Conservation (phyloP, 1,140 invertebrate genomes). For the Zeugodacus cucurbitae region DNA sequence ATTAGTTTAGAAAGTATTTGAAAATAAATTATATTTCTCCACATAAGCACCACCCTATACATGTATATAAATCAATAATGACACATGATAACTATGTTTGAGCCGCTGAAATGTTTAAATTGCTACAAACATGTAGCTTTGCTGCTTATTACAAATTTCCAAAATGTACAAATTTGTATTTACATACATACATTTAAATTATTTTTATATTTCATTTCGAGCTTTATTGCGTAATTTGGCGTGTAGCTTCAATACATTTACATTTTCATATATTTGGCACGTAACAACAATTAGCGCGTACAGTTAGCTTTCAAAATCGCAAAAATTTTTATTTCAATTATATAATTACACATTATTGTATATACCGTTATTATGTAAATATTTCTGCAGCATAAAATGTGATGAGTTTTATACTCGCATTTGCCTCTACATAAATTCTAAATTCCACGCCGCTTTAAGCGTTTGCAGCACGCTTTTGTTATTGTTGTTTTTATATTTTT, state of each 20-base stretch:
- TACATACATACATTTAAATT: not conserved
- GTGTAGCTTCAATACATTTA: not conserved
- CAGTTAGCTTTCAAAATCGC: not conserved
- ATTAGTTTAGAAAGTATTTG: no score
- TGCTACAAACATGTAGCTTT: not conserved
- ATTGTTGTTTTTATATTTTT: not conserved
- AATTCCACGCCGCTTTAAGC: not conserved
- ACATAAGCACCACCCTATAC: no score
- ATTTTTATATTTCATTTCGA: not conserved
- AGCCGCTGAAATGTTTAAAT: not conserved
- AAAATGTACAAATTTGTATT: not conserved
- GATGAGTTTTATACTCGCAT: not conserved
- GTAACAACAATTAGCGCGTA: constrained; percentile 9
- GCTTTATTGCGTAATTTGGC: not conserved
- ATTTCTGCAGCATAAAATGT: not conserved
- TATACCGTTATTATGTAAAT: not conserved
- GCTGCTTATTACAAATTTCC: not conserved
- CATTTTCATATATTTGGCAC: constrained; percentile 2
- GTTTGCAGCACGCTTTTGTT: not conserved
- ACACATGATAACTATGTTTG: not conserved
- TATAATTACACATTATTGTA: not conserved
- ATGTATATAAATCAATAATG: no score
- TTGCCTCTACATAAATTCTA: no score
- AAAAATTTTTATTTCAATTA: not conserved
- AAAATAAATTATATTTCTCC: no score